Conservation (phyloP, 2,888 invertebrate genomes). For the Conchocele bisecta region DNA sequence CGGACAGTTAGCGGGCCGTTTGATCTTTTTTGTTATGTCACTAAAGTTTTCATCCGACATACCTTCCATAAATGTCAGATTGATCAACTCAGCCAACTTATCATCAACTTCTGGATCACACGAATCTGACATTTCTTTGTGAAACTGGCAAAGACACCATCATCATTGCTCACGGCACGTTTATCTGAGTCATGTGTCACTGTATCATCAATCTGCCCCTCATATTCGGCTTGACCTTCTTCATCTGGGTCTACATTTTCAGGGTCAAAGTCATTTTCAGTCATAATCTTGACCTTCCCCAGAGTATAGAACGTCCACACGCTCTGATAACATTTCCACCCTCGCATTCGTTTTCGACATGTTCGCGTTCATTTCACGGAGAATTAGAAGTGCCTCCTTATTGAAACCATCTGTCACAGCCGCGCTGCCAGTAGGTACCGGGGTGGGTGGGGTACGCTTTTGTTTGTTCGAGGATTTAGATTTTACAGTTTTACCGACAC, state of each 20-base stretch:
- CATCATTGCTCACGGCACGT: too few species aligned
- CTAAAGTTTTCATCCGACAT: conserved; percentile 24
- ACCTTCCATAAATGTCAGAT: conserved; percentile 20
- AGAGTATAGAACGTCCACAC: conserved; percentile 7
- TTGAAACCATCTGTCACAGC: too few species aligned
- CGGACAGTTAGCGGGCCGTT: conserved; percentile 23
- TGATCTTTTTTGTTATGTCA: conserved; percentile 7
- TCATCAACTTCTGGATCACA: background rate
- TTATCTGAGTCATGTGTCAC: too few species aligned
- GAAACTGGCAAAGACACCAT: conserved; percentile 12
- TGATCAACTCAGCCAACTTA: conserved; percentile 1
- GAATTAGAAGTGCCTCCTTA: conserved; percentile 24
- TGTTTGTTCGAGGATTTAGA: too few species aligned
- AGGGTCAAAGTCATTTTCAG: too few species aligned
- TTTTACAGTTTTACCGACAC: too few species aligned
- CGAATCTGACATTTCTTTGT: conserved; percentile 11
- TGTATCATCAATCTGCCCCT: too few species aligned
- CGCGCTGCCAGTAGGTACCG: too few species aligned
- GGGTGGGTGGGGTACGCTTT: too few species aligned
- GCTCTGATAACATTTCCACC: conserved; percentile 6
- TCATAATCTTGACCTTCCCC: background rate
- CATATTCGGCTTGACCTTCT: too few species aligned
- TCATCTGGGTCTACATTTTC: too few species aligned
- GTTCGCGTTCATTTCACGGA: conserved; percentile 30
- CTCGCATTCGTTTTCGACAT: conserved; percentile 28